Base-by-base conservation (phyloP, 2,113 vertebrate species). In the Amphiprion percula region DNA sequence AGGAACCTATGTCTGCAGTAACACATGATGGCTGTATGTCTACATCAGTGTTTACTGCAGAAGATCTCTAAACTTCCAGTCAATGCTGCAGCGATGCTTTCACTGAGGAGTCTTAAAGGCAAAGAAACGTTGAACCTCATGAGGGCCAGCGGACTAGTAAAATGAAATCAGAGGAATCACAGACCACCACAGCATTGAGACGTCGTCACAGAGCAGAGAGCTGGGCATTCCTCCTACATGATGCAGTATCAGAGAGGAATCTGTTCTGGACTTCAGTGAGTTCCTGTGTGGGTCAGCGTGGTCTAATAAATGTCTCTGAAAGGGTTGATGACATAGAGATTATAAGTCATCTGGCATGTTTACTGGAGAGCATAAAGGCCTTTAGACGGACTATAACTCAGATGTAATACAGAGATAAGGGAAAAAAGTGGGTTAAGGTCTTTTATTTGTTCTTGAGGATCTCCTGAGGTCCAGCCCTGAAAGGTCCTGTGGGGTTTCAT, bases 251-350 rank as follows among this genome's bases (percentile, higher is more conserved):
- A 39, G 47, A 61, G 14, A 71, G 74, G 74, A 86, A 44, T 49
- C 75, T 30, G 61, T 58, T 53, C 47, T 70, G 58, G 61, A 39
- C 74, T 78, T 70, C 67, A 49, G 71, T 73, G 83, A 46, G 37
- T 69, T 73, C 74, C 47, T 74, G 16, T 15, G 55, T 1, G 14
- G 67, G 83, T 83, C 89, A 84, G 17, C 1, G 50, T 47, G 66
- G 80, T 72, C 88, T 82, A 54, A 74, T 91, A 90, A 91, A 93
- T 78, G 82, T 89, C 86, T 88, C 39, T 53, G 3, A 54, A 70
- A 77, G n/a, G 67, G 65, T 83, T 76, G 33, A 83, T 84, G 78
- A 82, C 65, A 72, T 61, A 70, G 63, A 53, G 41, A 47, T 59
- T 53, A 37, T 71, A 68, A 70, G 44, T 65, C 0, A 10, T 37